These are phyloP conservation scores for Amphiura filiformis DNA, from an alignment of 35 echinoderm and acorn worm species.

Conservation along the genomic window DNA sequence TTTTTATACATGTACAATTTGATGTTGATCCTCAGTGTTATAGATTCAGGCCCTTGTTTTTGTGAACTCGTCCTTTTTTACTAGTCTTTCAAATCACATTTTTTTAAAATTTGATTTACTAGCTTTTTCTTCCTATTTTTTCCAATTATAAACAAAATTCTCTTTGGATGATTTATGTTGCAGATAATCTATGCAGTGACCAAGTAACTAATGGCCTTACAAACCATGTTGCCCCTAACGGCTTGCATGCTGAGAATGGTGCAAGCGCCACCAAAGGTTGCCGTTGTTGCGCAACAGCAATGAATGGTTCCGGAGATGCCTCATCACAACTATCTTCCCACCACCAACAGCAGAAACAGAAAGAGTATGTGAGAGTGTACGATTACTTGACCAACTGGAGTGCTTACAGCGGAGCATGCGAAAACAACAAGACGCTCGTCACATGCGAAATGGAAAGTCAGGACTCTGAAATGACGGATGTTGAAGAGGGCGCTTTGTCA, in stretches of 20 bases:
- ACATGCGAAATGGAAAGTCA: not conserved
- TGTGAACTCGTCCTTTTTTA: not conserved
- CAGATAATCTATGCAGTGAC: constrained; percentile 13
- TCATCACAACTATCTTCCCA: not conserved
- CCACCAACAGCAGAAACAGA: not conserved
- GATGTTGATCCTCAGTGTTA: too few species aligned
- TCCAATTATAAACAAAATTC: not conserved
- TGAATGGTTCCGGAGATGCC: not conserved
- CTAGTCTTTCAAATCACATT: not conserved
- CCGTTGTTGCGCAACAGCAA: not conserved
- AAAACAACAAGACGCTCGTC: not conserved
- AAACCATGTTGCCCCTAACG: not conserved
- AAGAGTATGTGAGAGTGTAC: constrained; percentile 2
- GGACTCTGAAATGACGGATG: not conserved
- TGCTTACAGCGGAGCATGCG: not conserved
- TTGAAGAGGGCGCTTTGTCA: not conserved
- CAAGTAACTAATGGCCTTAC: not conserved
- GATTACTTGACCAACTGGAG: constrained; percentile 2
- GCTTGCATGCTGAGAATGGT: not conserved
- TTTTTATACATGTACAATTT: not conserved
- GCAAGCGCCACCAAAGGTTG: not conserved
- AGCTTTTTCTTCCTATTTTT: too few species aligned
- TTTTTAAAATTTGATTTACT: not conserved
- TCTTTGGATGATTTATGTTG: constrained; percentile 11
- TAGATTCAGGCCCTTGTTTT: too few species aligned